Conservation (phyloP, 35 echinoderm and acorn worm species). For the Holothuria glaberrima region DNA sequence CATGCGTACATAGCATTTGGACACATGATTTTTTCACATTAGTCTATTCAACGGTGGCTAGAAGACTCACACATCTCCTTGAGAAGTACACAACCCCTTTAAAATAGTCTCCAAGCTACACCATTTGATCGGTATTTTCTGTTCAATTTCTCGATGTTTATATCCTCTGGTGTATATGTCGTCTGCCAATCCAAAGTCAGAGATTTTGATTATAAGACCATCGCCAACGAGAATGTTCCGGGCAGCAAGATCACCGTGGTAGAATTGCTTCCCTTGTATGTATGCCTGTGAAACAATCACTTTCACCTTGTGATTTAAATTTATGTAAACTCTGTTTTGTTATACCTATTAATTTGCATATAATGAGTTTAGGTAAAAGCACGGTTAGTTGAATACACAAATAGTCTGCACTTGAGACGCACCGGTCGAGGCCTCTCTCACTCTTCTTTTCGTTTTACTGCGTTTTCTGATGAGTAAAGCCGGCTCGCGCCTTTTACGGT, state of each 20-base stretch:
- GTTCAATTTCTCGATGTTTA: slow-evolving; percentile 20
- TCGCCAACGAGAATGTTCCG: slow-evolving; percentile 48
- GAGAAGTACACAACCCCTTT: slow-evolving; percentile 47
- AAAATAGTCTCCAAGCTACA: slow-evolving; percentile 58
- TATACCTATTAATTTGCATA: too few relatives aligned
- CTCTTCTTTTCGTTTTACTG: too few relatives aligned
- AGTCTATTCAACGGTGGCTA: neutral
- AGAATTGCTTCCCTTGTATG: slow-evolving; percentile 21
- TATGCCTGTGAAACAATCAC: too few relatives aligned
- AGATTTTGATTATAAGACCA: slow-evolving; percentile 51
- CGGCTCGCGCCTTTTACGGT: too few relatives aligned
- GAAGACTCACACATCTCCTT: slow-evolving; percentile 60
- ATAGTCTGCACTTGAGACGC: too few relatives aligned
- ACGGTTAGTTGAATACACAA: too few relatives aligned
- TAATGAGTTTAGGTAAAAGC: too few relatives aligned
- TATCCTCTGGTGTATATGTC: slow-evolving; percentile 57
- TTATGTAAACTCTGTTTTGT: too few relatives aligned
- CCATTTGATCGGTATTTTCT: slow-evolving; percentile 56
- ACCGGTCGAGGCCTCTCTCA: too few relatives aligned
- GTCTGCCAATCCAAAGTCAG: slow-evolving; percentile 64
- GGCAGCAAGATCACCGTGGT: slow-evolving; percentile 48
- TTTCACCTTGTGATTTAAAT: too few relatives aligned
- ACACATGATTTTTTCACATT: neutral
- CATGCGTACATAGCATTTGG: neutral
- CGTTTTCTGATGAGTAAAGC: too few relatives aligned